phyloP scores from a whole-genome alignment of 2,888 invertebrate genomes.

The Nyleta sp. region DNA sequence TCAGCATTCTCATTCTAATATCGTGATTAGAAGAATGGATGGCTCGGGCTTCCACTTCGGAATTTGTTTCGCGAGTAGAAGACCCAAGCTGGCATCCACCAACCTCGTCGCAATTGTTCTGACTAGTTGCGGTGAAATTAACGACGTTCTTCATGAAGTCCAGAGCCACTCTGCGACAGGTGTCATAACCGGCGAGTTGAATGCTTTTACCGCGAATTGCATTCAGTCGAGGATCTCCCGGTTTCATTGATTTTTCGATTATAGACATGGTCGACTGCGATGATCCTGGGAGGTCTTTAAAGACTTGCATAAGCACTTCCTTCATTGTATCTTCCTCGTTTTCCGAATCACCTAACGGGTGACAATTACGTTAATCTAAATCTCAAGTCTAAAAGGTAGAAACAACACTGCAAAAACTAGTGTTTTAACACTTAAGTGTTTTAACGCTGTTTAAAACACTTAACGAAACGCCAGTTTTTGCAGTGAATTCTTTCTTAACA shows the following conservation, averaged over 20 bases:
- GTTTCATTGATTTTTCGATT: slow-evolving; percentile 71
- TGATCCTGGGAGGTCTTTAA: slow-evolving; percentile 77
- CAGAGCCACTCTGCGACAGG: slow-evolving; percentile 76
- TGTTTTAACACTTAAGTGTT: too few relatives aligned
- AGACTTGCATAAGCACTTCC: slow-evolving; percentile 77
- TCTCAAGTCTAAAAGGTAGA: too few relatives aligned
- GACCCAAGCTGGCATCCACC: slow-evolving; percentile 24
- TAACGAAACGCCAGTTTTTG: too few relatives aligned
- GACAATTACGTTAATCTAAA: too few relatives aligned
- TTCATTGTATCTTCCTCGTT: slow-evolving; percentile 77
- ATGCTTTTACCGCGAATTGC: slow-evolving; percentile 73
- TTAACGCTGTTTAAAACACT: too few relatives aligned
- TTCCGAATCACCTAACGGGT: slow-evolving; percentile 73
- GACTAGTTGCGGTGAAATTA: slow-evolving; percentile 60
- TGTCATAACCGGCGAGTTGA: slow-evolving; percentile 76
- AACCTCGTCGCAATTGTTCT: slow-evolving; percentile 23
- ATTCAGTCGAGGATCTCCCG: slow-evolving; percentile 68
- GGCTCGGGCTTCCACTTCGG: background rate
- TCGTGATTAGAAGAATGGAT: slow-evolving; percentile 71
- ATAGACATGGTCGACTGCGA: slow-evolving; percentile 68
- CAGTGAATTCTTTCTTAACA: too few relatives aligned
- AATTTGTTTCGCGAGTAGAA: background rate
- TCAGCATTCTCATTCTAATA: slow-evolving; percentile 75
- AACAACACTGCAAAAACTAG: background rate
- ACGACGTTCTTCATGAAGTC: slow-evolving; percentile 76